Base-by-base conservation (phyloP, 2,797 vertebrate genomes). In the Chiroxiphia lanceolata region DNA sequence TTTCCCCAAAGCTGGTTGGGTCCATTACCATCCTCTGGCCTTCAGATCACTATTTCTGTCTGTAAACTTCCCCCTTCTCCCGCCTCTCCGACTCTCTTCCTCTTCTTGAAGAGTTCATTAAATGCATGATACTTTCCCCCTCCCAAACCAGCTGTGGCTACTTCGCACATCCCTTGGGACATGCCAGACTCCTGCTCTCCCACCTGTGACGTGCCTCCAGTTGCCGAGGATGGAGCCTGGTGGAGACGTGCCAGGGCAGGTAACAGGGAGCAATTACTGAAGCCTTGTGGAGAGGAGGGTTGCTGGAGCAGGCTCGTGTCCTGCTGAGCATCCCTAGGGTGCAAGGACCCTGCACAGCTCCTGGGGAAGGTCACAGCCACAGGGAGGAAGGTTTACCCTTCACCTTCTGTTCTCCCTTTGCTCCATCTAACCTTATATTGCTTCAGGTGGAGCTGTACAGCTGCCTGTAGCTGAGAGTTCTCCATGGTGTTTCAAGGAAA, bases 101-200 rank as follows among this genome's bases (percentile, higher is more conserved):
- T 83, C 36, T 72, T 85, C 59, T 76, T n/a, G 21, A 82, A 45
- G 76, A 86, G 51, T 20, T 87, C 76, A 57, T 94, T 87, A 93
- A 94, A 91, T 47, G 51, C 74, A 74, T 51, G 63, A 59, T 40
- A 82, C 40, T 26, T 71, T 31, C 10, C 40, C 68, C 47, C 29
- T 90, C 77, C 85, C 85, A 45, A 69, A 68, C 21, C 8, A 13
- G 21, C 77, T 68, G 21, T 51, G 72, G 70, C 60, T 79, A 16
- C 70, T 91, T 72, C 38, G 26, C 74, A 71, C 48, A 36, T 45
- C 72, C 64, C 79, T 20, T n/a, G 31, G 71, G 57, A 78, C 56
- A n/a, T 26, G 40, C 80, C 86, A 74, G 61, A 33, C 50, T 92
- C 36, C 79, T 80, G 36, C 86, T 90, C 34, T 85, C 27, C 64